Evolutionary conservation across 2,113 vertebrate genomes (phyloP), one percentile per base, ranked within the genome.

Genomic region (Pipra filicauda): DNA sequence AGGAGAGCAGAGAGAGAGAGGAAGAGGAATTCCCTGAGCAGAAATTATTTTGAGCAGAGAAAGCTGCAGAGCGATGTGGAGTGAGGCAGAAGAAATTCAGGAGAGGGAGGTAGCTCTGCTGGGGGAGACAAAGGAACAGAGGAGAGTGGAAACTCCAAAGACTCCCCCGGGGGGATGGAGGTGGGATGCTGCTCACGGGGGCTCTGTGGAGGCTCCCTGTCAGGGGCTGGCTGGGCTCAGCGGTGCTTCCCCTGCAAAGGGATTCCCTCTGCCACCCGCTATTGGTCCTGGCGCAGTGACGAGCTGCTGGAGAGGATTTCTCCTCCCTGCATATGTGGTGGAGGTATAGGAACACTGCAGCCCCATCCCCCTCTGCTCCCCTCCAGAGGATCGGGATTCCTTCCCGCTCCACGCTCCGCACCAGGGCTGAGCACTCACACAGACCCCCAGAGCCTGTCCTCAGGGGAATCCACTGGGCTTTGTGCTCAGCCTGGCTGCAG

Each of bases 11-110:
- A 35, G 80, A 92, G 81, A 92, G 81, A 54, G 82, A 91, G 90
- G 91, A 70, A 94, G 71, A 69, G 83, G 91, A 96, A 96, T 95
- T 95, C 95, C 94, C 91, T 65, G n/a, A 95, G 71, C 91, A 94
- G 94, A 67, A 92, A 95, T 87, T 82, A 95, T 93, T 93, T 89
- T 93, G 91, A 94, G 91, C 92, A 94, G 78, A 85, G 62, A 73
- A 91, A 91, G 62, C 94, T 91, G 94, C 95, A 91, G 94, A 95
- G 84, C 85, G 4, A 61, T 3, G 37, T 84, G 80, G 89, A 92
- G 64, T 3, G 9, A 94, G 85, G 93, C 79, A 95, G 83, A 84
- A 92, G 19, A 67, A 76, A 95, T n/a, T 58, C 83, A 73, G 52
- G 62, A 22, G 58, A 67, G 57, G 65, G 94, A 90, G n/a, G 79